Percentiles rank a stretch among this genome's conserved stretches.
Conservation (phyloP, 2,113 vertebrate genomes). For the Sorex araneus region DNA sequence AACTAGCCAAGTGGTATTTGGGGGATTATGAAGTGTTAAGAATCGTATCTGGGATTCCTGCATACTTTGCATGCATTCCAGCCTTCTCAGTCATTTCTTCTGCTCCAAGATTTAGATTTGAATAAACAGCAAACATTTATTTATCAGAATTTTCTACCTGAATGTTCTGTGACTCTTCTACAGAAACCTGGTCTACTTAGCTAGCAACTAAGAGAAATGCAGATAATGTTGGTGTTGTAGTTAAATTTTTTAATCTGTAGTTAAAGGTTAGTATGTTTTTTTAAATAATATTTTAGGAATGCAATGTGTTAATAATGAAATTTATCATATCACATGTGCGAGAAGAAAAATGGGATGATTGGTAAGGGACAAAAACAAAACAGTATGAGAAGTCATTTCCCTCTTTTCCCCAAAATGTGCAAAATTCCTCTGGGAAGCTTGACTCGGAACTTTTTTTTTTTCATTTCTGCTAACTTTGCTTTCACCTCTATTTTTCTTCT, state of each 20-base stretch:
- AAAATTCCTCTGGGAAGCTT: not conserved
- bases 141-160: constrained; percentile 35
- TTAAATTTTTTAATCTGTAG: not conserved
- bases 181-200: constrained; percentile 38
- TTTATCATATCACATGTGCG: constrained; percentile 53
- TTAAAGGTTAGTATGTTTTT: constrained; percentile 53
- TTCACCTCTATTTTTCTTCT: not conserved
- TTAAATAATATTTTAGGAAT: constrained; percentile 48
- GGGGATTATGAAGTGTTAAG: too few relatives aligned
- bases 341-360: constrained; percentile 36
- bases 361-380: not conserved
- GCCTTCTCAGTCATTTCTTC: not conserved
- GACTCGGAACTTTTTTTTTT: not conserved
- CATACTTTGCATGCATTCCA: not conserved
- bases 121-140: constrained; percentile 52
- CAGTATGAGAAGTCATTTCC: not conserved
- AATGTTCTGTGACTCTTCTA: not conserved
- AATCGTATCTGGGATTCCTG: too few relatives aligned
- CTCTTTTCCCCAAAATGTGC: not conserved
- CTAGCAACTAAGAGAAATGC: constrained; percentile 16
- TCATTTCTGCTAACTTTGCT: not conserved
- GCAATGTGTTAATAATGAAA: constrained; percentile 45
- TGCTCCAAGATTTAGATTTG: constrained; percentile 43
- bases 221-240: not conserved
- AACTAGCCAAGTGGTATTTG: too few relatives aligned